phyloP scores from a whole-genome alignment of 1,140 invertebrate genomes.

The Drosophila parvula region DNA sequence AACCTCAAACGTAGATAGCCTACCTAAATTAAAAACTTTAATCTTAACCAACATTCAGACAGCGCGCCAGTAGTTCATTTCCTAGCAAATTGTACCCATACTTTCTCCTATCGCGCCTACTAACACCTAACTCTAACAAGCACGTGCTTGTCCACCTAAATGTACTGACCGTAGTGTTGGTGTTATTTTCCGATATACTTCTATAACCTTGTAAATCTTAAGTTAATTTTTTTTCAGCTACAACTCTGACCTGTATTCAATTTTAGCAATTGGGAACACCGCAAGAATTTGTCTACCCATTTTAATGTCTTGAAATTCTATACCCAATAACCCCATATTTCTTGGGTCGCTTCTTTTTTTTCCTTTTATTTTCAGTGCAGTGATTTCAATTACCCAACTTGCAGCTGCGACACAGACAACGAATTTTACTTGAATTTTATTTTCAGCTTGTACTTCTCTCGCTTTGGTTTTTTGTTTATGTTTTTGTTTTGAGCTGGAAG shows the following conservation, averaged over 20 bases:
- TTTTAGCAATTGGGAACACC: neutral
- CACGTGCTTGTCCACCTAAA: no score
- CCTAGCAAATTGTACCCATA: no score
- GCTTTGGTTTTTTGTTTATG: neutral
- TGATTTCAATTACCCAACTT: conserved; percentile 57
- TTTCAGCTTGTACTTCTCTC: conserved; percentile 3
- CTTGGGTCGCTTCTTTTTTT: neutral
- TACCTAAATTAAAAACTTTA: no score
- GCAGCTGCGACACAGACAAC: conserved; percentile 41
- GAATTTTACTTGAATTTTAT: conserved; percentile 28
- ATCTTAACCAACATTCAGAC: no score
- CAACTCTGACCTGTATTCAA: conserved; percentile 1
- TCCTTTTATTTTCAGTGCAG: conserved; percentile 20
- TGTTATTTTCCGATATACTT: no score
- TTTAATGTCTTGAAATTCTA: neutral
- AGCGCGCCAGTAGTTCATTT: no score
- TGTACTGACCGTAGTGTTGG: no score
- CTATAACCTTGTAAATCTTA: neutral
- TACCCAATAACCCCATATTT: neutral
- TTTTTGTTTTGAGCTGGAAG: conserved; percentile 11
- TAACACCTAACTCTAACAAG: no score
- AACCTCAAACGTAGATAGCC: no score
- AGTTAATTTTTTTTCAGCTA: neutral
- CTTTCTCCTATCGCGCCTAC: no score
- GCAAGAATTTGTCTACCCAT: neutral